Evolutionary conservation across 1,140 invertebrate species (phyloP).

Genomic region (Drosophila watanabei): DNA sequence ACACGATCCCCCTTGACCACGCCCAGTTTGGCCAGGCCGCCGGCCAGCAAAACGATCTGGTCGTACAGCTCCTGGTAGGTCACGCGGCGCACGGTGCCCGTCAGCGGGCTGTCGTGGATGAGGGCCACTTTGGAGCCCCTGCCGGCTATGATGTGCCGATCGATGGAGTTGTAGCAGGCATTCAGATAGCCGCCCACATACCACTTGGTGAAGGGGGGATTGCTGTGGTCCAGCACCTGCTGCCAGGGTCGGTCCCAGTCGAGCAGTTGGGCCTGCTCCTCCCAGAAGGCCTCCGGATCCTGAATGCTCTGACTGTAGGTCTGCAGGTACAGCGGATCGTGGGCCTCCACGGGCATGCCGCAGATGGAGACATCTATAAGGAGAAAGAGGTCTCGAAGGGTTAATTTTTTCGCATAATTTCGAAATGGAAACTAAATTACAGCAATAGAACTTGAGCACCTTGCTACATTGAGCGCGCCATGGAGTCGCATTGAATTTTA

Average conservation of each 20-base stretch:
- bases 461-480: constrained; percentile 1
- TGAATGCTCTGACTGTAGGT: constrained; percentile 90
- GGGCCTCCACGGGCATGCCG: constrained; percentile 67
- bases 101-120: constrained; percentile 96
- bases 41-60: constrained; percentile 92
- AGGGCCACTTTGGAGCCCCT: constrained; percentile 92
- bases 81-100: constrained; percentile 90
- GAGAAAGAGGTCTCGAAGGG: background rate
- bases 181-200: constrained; percentile 95
- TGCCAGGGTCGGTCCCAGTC: constrained; percentile 94
- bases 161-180: constrained; percentile 96
- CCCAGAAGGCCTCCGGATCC: constrained; percentile 95
- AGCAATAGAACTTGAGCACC: constrained; percentile 13
- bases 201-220: constrained; percentile 96
- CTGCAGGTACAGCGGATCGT: constrained; percentile 88
- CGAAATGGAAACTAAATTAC: constrained; percentile 42
- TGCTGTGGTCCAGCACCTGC: constrained; percentile 93
- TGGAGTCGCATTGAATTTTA: constrained; percentile 56
- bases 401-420: constrained; percentile 30
- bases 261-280: constrained; percentile 90
- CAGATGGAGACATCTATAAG: constrained; percentile 36
- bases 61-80: constrained; percentile 93
- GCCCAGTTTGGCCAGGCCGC: constrained; percentile 90
- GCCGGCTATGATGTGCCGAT: constrained; percentile 94
- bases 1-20: constrained; percentile 90